Evolutionary conservation across 2,113 vertebrate genomes (phyloP).

Genomic region (Hymenochirus boettgeri): DNA sequence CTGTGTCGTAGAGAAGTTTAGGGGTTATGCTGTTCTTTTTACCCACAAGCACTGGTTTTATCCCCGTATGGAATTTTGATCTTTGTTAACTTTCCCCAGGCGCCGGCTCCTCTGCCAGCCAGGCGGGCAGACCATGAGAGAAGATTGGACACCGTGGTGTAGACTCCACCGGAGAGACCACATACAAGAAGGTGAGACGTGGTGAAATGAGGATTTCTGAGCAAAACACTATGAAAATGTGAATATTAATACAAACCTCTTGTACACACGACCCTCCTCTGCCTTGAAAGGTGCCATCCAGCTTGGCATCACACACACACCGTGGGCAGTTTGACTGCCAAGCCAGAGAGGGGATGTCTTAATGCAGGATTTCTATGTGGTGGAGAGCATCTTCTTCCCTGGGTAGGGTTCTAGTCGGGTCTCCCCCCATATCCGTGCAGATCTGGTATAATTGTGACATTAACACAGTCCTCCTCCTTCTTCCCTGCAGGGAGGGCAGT

Average conservation of each 20-base stretch:
- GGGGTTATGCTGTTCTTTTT: no score
- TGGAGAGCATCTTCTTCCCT: slow-evolving; percentile 95
- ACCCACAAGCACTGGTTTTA: no score
- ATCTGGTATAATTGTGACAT: no score
- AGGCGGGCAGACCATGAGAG: slow-evolving; percentile 74
- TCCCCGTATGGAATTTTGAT: no score
- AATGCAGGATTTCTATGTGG: slow-evolving; percentile 96
- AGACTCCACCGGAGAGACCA: slow-evolving; percentile 90
- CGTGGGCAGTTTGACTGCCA: slow-evolving; percentile 89
- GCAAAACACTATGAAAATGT: no score
- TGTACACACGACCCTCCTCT: slow-evolving; percentile 76
- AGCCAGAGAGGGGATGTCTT: slow-evolving; percentile 91
- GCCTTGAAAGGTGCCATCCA: slow-evolving; percentile 95
- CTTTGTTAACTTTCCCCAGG: no score
- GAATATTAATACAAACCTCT: slow-evolving; percentile 14
- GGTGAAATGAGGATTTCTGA: not conserved
- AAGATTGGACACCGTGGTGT: slow-evolving; percentile 89
- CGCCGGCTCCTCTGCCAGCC: slow-evolving; percentile 63
- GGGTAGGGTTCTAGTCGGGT: slow-evolving; percentile 64
- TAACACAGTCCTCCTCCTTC: not conserved
- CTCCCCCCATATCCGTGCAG: no score
- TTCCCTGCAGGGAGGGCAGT: slow-evolving; percentile 80
- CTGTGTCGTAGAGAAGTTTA: no score
- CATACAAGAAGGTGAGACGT: slow-evolving; percentile 85
- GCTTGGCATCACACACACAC: slow-evolving; percentile 89